A percentile compares a stretch with the other conserved stretches of the same genome.
phyloP scores from a whole-genome alignment of 2,113 vertebrate species.

The Struthidea cinerea region DNA sequence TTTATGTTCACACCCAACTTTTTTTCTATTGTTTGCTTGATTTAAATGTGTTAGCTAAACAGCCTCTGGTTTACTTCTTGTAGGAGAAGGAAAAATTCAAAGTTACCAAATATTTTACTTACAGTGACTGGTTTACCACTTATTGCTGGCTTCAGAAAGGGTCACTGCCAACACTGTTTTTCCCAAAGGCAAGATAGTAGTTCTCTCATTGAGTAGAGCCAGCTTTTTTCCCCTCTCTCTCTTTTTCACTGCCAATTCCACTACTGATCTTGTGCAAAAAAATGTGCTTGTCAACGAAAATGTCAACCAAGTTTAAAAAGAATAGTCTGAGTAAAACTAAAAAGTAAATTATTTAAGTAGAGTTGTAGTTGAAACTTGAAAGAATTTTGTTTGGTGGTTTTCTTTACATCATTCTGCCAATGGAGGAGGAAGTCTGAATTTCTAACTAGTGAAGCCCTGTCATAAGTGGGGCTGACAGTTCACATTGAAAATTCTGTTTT shows the following conservation, averaged over 20 bases:
- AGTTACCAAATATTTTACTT: slow-evolving; percentile 46
- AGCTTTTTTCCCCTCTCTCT: slow-evolving; percentile 15
- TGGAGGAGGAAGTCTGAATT: slow-evolving; percentile 69
- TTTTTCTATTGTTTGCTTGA: background rate
- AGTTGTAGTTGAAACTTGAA: slow-evolving; percentile 81
- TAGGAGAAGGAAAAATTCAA: background rate
- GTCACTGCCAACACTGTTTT: slow-evolving; percentile 38
- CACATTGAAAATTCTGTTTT: slow-evolving; percentile 87
- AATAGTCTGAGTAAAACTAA: slow-evolving; percentile 76
- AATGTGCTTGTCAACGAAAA: slow-evolving; percentile 76
- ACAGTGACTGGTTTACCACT: slow-evolving; percentile 37
- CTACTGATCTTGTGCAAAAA: slow-evolving; percentile 73
- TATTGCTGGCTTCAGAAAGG: slow-evolving; percentile 33
- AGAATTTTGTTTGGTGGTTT: slow-evolving; percentile 80
- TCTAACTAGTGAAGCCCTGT: slow-evolving; percentile 76
- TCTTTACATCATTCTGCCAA: slow-evolving; percentile 76
- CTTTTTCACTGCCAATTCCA: slow-evolving; percentile 60
- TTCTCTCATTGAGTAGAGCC: slow-evolving; percentile 55
- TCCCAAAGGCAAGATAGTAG: slow-evolving; percentile 51
- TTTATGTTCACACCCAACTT: background rate
- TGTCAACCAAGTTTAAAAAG: slow-evolving; percentile 81
- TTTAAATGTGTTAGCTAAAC: background rate
- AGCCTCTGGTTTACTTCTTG: background rate
- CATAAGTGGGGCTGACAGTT: slow-evolving; percentile 80
- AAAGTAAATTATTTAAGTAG: slow-evolving; percentile 87